Conservation (phyloP, 2,113 vertebrate species). For the Urocolius indicus region DNA sequence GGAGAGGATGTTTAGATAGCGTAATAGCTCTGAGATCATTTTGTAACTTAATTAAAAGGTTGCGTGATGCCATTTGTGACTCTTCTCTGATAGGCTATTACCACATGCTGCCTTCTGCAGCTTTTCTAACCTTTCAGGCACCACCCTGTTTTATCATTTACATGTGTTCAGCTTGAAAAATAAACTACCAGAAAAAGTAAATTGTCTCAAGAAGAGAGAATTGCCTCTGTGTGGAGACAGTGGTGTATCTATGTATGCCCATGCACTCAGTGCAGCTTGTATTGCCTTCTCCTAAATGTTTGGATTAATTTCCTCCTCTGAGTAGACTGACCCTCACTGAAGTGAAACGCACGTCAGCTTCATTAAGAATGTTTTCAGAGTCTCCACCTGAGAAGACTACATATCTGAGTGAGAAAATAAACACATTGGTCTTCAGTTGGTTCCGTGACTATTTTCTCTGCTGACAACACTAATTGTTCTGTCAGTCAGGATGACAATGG, state of each 20-base stretch:
- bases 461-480: constrained; percentile 59
- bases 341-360: constrained; percentile 18
- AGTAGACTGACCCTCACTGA: neutral
- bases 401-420: constrained; percentile 61
- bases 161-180: neutral
- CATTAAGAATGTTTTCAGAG: constrained; percentile 52
- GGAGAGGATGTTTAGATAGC: neutral
- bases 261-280: neutral
- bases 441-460: constrained; percentile 52
- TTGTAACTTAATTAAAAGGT: neutral
- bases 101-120: neutral
- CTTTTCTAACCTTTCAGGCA: neutral
- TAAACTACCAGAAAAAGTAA: neutral
- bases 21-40: neutral
- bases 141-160: neutral
- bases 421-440: constrained; percentile 19
- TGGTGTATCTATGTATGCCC: neutral
- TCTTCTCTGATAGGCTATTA: neutral
- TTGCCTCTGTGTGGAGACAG: neutral
- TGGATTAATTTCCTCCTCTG: constrained; percentile 38
- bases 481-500: constrained; percentile 12
- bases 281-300: constrained; percentile 31
- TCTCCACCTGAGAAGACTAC: constrained; percentile 53
- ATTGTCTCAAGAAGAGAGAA: constrained; percentile 1
- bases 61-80: neutral